Percentiles rank a stretch among this genome's conserved stretches.
These are phyloP conservation scores for Neolamprologus devosi DNA, from an alignment of 2,113 vertebrate species.

Conservation along the genomic window DNA sequence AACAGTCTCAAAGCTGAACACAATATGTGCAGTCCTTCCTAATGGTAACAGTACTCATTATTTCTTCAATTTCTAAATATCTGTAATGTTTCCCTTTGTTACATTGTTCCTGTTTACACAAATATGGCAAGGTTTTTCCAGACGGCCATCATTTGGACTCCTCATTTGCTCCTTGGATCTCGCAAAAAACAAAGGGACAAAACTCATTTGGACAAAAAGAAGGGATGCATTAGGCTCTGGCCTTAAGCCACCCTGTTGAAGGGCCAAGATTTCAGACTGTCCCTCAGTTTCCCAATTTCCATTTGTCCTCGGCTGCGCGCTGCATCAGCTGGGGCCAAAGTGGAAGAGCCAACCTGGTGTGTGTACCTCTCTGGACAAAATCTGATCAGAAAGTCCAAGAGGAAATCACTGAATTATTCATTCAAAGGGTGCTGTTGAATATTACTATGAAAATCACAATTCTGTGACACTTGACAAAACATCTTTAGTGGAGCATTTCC, in stretches of 20 bases:
- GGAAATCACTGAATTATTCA: neutral
- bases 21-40: neutral
- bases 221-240: conserved; percentile 73
- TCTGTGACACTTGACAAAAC: neutral
- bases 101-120: neutral
- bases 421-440: neutral
- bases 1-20: neutral
- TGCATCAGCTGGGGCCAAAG: conserved; percentile 41
- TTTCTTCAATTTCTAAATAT: neutral
- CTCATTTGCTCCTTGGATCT: conserved; percentile 22
- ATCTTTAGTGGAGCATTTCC: neutral
- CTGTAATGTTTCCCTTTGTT: neutral
- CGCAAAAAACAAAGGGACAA: conserved; percentile 9
- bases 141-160: conserved; percentile 4
- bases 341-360: conserved; percentile 36
- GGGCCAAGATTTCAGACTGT: conserved; percentile 39
- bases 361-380: neutral
- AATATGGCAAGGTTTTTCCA: conserved; percentile 14
- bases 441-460: neutral
- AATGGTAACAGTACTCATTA: neutral
- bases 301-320: conserved; percentile 43
- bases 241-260: conserved; percentile 68
- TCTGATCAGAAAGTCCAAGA: neutral
- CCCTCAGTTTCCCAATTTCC: conserved; percentile 13
- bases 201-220: conserved; percentile 56